Conservation (phyloP, 2,888 invertebrate species). For the Terebella lapidaria region DNA sequence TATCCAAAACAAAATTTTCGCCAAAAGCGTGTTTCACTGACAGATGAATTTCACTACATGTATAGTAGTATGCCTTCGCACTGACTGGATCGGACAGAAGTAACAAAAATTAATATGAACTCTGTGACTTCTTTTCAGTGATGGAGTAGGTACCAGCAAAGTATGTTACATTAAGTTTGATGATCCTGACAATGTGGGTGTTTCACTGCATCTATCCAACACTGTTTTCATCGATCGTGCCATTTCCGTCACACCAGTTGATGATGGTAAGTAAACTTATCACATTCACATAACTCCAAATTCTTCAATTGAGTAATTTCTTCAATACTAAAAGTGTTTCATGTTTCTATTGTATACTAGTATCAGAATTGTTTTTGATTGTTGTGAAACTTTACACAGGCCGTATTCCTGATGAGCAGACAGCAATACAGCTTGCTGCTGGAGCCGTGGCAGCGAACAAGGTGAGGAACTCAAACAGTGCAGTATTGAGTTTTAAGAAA, state of each 20-base stretch:
- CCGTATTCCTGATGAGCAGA: slow-evolving; percentile 91
- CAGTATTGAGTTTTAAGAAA: no score
- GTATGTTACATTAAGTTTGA: slow-evolving; percentile 96
- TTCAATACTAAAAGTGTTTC: no score
- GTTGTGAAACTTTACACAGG: slow-evolving; percentile 52
- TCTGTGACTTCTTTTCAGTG: no score
- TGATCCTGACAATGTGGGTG: slow-evolving; percentile 78
- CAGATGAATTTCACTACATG: no score
- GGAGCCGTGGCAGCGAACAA: background rate
- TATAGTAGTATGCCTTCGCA: no score
- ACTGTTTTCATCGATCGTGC: slow-evolving; percentile 98
- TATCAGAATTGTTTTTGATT: background rate
- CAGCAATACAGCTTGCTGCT: slow-evolving; percentile 87
- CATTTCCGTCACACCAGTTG: slow-evolving; percentile 86
- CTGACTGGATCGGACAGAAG: no score
- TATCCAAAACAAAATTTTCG: no score
- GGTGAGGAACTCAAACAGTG: no score
- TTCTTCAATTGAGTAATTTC: no score
- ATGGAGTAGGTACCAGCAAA: slow-evolving; percentile 85
- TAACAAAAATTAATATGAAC: no score
- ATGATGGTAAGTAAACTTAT: slow-evolving; percentile 56
- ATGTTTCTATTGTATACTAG: background rate
- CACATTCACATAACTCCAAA: no score
- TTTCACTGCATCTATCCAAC: slow-evolving; percentile 97
- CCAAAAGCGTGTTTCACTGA: no score